These are phyloP conservation scores for Plagiodera versicolora DNA, from an alignment of 2,888 invertebrate genomes.

Conservation along the genomic window DNA sequence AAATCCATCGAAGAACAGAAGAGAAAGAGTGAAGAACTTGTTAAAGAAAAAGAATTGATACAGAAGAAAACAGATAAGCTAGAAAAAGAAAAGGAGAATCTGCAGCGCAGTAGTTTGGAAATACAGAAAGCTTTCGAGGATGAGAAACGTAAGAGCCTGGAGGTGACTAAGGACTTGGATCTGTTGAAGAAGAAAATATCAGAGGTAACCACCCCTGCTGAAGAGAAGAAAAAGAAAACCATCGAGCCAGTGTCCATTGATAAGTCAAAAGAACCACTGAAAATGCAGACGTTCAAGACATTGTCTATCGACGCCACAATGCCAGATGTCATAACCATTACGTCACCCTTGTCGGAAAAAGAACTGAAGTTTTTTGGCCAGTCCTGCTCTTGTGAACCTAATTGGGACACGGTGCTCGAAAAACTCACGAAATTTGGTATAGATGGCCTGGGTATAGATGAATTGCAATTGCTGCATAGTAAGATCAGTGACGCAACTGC, in stretches of 20 bases:
- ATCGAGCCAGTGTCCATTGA: not conserved
- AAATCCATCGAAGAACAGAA: constrained; percentile 12
- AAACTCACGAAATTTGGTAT: constrained; percentile 43
- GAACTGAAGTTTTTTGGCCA: constrained; percentile 34
- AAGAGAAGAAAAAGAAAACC: not conserved
- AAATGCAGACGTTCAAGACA: constrained; percentile 34
- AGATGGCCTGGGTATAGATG: constrained; percentile 56
- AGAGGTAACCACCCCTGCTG: not conserved
- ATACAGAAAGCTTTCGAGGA: constrained; percentile 13
- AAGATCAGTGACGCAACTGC: constrained; percentile 59
- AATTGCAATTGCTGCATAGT: constrained; percentile 59
- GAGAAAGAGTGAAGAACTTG: constrained; percentile 21
- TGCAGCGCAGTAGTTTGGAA: constrained; percentile 16
- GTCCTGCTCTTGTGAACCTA: constrained; percentile 25
- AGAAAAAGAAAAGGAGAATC: constrained; percentile 14
- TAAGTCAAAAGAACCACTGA: constrained; percentile 24
- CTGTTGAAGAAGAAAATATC: not conserved
- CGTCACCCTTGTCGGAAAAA: constrained; percentile 33
- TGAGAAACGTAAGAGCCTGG: constrained; percentile 17
- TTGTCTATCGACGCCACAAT: constrained; percentile 25
- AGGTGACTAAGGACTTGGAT: constrained; percentile 3
- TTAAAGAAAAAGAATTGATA: constrained; percentile 13
- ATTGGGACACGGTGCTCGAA: constrained; percentile 33
- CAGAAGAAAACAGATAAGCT: not conserved
- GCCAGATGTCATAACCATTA: constrained; percentile 35